Evolutionary conservation across 1,140 invertebrate genomes (phyloP), one percentile per base, ranked within the genome.

Genomic region (Heliconius himera): DNA sequence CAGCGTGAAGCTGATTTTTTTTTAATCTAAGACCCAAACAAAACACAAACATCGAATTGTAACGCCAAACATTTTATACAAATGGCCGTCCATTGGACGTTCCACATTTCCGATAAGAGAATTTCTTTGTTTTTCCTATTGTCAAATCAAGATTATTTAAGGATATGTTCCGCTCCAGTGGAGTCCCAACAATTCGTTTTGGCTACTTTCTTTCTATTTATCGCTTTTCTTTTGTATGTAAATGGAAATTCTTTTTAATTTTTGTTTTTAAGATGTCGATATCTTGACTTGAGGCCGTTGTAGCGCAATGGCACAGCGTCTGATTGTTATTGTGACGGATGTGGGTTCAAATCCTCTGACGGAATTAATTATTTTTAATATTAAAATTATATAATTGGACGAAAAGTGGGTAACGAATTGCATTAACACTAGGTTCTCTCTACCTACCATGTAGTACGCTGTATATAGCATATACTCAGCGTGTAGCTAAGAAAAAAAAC

Each of bases 121-220:
- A 74, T 74, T 76, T 76, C 66, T 76, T 66, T 76, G 66, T 70
- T 46, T 76, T 76, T 76, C 20, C 75, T 60, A 76, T 70, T 76
- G 75, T 76, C 60, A 76, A 70, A 76, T 76, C 75, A 70, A 76
- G 75, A 76, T 76, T 76, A 70, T 76, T 76, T 66, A 76, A 70
- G 41, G 75, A 76, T 76, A 49, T 70, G 38, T 76, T 76, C 60
- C 49, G 49, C 36, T 70, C 66, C 29, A 70, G 29, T 49, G 60
- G 41, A 76, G 74, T 18, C 75, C 66, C 36, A 29, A 22, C n/a
- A 49, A 76, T 70, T 51, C 60, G 9, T 76, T 76, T 76, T 70
- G 22, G 26, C 26, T 66, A 41, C 33, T 46, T 70, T 70, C 13
- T 18, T 76, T 72, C 13, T 66, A 66, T 66, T 66, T 66, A 66